Conservation (phyloP, 2,113 vertebrate species). For the Cairina moschata region DNA sequence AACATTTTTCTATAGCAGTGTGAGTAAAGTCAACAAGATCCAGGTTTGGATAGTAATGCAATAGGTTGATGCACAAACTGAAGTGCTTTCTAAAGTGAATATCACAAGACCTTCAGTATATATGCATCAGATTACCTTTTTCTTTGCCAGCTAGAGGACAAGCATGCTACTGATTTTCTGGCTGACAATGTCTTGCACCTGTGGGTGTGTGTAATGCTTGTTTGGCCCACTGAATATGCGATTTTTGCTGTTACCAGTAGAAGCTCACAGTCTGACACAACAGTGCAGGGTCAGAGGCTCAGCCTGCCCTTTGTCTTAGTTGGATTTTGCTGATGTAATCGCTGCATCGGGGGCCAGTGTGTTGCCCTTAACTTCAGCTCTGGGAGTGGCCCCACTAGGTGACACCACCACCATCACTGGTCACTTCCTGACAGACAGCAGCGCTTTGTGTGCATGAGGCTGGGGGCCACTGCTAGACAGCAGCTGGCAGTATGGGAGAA, state of each 20-base stretch:
- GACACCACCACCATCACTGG: neutral
- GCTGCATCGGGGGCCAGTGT: fast-evolving
- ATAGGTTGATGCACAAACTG: neutral
- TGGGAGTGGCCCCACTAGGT: neutral
- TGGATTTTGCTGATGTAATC: neutral
- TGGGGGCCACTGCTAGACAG: neutral
- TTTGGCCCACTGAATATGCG: neutral
- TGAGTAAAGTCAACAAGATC: neutral
- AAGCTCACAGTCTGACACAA: neutral
- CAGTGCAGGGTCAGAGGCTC: neutral
- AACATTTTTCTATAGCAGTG: neutral
- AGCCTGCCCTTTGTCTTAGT: neutral
- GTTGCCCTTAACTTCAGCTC: neutral
- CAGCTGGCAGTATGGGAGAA: neutral
- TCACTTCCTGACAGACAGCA: neutral
- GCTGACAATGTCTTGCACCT: neutral
- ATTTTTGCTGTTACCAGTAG: neutral
- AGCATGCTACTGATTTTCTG: neutral
- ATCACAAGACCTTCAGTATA: neutral
- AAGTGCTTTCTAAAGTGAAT: neutral
- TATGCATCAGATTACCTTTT: neutral
- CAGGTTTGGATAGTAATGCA: neutral
- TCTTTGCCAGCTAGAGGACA: neutral
- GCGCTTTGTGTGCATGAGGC: fast-evolving
- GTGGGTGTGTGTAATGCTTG: neutral